Evolutionary conservation across 1,140 invertebrate species (phyloP), one percentile per base, ranked within the genome.

Genomic region (Batillaria attramentaria): DNA sequence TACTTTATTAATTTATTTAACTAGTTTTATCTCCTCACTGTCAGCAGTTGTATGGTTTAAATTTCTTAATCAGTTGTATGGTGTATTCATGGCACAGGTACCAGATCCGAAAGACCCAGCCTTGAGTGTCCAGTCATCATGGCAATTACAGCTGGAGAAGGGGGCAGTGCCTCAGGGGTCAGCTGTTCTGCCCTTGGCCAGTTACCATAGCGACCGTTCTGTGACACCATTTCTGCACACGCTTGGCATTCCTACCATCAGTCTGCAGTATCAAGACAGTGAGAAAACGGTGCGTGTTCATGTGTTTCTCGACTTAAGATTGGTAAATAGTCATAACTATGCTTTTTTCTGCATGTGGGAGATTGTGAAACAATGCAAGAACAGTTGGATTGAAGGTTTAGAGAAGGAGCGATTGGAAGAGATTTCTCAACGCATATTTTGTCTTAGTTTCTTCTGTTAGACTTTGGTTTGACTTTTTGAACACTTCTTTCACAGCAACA

Each of bases 191-290:
- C 77, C 77, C 3, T 43, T 79, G 41, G 57, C 46, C 18, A 79
- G 77, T 73, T 79, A 79, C 77, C 69, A 79, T 42, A 65, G 77
- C 57, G 77, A 79, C 70, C 70, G 41, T 13, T 62, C 74, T 8
- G 33, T n/a, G 20, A 62, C 46, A 5, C 79, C 79, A 41, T 80
- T 80, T 42, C 75, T 80, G 13, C 74, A 80, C 66, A 37, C 62
- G 2, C 24, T 76, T 16, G 79, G 79, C n/a, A 75, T 80, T 0
- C 75, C 79, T 3, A 54, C 68, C 5, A 54, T 80, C 46, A 74
- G 75, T 31, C 42, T 80, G 4, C 79, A 80, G 69, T 80, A 77
- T n/a, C 37, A 28, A 39, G 57, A 39, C 10, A 57, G 41, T 35
- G 33, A 41, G 10, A 66, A 16, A n/a, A 1, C 24, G 16, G 77